A percentile compares a stretch with the other conserved stretches of the same genome.
Conservation (phyloP, 2,113 vertebrate genomes). For the Galeopterus variegatus region DNA sequence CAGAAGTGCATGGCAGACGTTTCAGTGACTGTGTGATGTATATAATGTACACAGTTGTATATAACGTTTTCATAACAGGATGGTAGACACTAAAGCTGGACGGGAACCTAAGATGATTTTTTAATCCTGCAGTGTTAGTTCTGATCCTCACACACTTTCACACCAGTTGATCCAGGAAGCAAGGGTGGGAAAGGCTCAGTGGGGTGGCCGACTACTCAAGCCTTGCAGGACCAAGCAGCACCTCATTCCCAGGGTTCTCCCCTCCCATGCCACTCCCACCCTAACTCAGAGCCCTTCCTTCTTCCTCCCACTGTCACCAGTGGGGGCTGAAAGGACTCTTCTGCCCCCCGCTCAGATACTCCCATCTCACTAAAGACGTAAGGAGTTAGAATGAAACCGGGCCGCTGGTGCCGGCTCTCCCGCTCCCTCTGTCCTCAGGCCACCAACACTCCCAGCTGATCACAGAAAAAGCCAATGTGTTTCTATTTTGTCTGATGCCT, state of each 20-base stretch:
- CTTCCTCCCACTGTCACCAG: background rate
- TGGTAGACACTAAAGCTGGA: background rate
- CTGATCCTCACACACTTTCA: background rate
- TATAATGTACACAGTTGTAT: background rate
- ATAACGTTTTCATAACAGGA: background rate
- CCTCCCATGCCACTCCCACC: too few relatives aligned
- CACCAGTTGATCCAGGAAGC: background rate
- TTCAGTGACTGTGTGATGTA: background rate
- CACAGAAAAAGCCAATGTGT: background rate
- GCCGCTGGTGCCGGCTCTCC: background rate
- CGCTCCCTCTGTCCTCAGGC: background rate
- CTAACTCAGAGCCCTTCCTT: background rate
- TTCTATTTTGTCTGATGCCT: background rate
- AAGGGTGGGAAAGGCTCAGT: background rate
- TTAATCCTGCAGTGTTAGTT: background rate
- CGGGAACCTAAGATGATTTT: background rate
- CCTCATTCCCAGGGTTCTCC: background rate
- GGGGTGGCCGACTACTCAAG: background rate
- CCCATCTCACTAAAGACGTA: conserved; percentile 7
- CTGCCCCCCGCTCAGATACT: background rate
- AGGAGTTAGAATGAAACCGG: background rate
- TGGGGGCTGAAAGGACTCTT: background rate
- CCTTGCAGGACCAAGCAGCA: background rate
- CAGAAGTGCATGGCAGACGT: background rate
- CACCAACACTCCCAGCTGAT: background rate